Evolutionary conservation across 2,113 vertebrate species (phyloP), one percentile per base, ranked within the genome.

Genomic region (Opisthocomus hoazin): DNA sequence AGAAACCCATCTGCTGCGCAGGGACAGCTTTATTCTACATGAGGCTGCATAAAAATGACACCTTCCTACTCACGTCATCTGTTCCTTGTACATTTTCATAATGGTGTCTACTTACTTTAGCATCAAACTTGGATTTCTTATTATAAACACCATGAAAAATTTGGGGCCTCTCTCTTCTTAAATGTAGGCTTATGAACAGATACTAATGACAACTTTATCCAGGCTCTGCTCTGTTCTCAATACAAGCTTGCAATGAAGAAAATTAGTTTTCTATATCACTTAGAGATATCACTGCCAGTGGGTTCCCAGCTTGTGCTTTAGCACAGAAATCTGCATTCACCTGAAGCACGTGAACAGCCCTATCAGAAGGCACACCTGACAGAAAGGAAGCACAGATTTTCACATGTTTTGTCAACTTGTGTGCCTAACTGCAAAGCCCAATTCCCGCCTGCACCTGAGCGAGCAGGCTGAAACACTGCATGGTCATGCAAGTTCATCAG

Each of bases 21-120:
- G 51, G 71, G 74, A 93, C 73, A 88, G 88, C 86, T 95, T 96
- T 95, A 90, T 64, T 87, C 68, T 64, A 75, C 85, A 90, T 32
- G 51, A 95, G 64, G 61, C 83, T 95, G 80, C 77, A 88, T 48
- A 94, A 90, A 93, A 92, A 45, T 0, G 11, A 84, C 94, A 95
- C 92, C 90, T 94, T 94, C 96, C 96, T 94, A 96, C 96, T 96
- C 92, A 68, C 90, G 90, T 94, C 94, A 95, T 96, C 90, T 96
- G 93, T 81, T 96, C 92, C 93, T 89, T 85, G 27, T 66, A 74
- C 8, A 11, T 92, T 83, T 87, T 90, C 85, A 80, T 76, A 96
- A 89, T 63, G 66, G 10, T 60, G 89, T 75, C 92, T 48, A 60
- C 88, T 92, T 65, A 88, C 71, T 95, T 93, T 74, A 96, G 79